These are phyloP conservation scores for Chionomys nivalis DNA, from an alignment of 2,113 vertebrate species.

Conservation along the genomic window DNA sequence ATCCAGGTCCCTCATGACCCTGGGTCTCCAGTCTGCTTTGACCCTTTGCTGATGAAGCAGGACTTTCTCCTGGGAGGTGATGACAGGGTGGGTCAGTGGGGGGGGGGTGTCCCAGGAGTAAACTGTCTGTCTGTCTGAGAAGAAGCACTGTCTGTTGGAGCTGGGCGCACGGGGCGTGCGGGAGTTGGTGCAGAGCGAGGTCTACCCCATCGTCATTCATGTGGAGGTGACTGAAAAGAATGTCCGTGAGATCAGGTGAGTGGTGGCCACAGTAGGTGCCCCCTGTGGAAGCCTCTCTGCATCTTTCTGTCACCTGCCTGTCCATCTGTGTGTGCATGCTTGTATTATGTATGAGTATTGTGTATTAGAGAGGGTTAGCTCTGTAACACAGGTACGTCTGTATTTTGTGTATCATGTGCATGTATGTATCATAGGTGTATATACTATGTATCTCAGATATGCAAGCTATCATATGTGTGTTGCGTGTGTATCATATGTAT, in stretches of 20 bases:
- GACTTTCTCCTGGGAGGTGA: neutral
- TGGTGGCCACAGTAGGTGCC: too few species aligned
- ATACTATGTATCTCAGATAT: neutral
- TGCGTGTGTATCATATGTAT: neutral
- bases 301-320: too few species aligned
- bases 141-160: slow-evolving; percentile 89
- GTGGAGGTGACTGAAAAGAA: slow-evolving; percentile 89
- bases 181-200: slow-evolving; percentile 86
- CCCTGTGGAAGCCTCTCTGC: neutral
- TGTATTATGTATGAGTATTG: neutral
- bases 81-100: too few species aligned
- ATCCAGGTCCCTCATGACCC: neutral
- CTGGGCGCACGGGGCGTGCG: slow-evolving; percentile 84
- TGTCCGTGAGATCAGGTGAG: slow-evolving; percentile 86
- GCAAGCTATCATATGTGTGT: neutral
- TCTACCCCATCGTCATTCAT: slow-evolving; percentile 89
- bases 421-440: neutral
- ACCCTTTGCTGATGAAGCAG: neutral
- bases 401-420: neutral
- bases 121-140: slow-evolving; percentile 60
- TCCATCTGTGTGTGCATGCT: neutral
- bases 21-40: neutral
- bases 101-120: neutral
- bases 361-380: neutral
- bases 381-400: neutral